These are phyloP conservation scores for Temnothorax longispinosus DNA, from an alignment of 1,140 invertebrate genomes.

Conservation along the genomic window DNA sequence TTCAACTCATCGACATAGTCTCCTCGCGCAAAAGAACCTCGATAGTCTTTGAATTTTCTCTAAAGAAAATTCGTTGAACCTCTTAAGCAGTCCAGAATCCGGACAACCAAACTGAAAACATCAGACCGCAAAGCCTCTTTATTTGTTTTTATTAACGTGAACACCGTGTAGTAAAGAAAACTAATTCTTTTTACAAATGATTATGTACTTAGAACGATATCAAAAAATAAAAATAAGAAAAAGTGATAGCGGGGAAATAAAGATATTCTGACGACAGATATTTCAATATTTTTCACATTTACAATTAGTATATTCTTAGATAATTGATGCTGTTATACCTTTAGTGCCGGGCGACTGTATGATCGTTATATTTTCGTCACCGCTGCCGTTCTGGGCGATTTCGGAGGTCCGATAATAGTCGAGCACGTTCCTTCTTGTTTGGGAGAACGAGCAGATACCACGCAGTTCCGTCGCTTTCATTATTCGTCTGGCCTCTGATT, in stretches of 20 bases:
- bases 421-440: constrained; percentile 65
- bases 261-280: too few relatives aligned
- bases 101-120: constrained; percentile 74
- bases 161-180: background rate
- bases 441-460: constrained; percentile 58
- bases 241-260: background rate
- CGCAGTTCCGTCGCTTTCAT: constrained; percentile 60
- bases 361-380: constrained; percentile 74
- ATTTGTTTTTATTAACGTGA: background rate
- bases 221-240: background rate
- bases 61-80: constrained; percentile 21
- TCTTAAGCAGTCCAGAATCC: constrained; percentile 74
- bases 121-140: background rate
- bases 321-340: constrained; percentile 25
- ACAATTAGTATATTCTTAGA: background rate
- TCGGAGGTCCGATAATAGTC: constrained; percentile 66
- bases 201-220: background rate
- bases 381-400: constrained; percentile 70
- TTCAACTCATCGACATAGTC: background rate
- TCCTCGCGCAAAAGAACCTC: background rate
- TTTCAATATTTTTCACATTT: background rate
- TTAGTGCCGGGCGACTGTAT: constrained; percentile 64
- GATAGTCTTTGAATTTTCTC: background rate
- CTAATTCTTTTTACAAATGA: background rate
- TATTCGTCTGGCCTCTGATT: constrained; percentile 66